These are phyloP conservation scores for Strigops habroptila DNA, from an alignment of 2,113 vertebrate species.

Conservation along the genomic window DNA sequence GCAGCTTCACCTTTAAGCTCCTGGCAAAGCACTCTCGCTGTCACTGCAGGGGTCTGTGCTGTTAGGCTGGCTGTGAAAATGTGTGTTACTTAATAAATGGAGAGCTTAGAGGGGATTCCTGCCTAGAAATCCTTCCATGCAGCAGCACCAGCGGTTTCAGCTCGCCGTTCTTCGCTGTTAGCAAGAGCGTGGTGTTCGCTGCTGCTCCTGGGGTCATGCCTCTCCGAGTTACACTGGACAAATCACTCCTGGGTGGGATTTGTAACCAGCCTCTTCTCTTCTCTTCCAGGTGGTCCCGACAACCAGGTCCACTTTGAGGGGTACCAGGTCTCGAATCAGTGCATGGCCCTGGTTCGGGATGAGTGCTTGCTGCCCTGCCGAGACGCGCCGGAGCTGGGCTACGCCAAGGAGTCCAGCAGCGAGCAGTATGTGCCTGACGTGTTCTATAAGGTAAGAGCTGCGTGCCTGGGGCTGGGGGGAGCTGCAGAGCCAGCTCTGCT, in stretches of 20 bases:
- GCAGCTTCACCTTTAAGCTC: not conserved
- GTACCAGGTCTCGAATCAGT: slow-evolving; percentile 98
- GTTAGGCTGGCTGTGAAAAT: not conserved
- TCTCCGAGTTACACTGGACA: not conserved
- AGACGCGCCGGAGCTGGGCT: slow-evolving; percentile 92
- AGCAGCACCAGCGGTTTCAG: not conserved
- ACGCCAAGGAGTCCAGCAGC: slow-evolving; percentile 93
- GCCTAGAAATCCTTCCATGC: not conserved
- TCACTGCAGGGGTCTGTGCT: not conserved
- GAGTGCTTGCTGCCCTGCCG: slow-evolving; percentile 95
- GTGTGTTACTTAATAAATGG: not conserved
- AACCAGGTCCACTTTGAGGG: slow-evolving; percentile 99
- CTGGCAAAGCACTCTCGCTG: not conserved
- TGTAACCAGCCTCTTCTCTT: not conserved
- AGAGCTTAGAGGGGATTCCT: not conserved
- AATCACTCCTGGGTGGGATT: accelerated
- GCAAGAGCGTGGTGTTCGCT: accelerated
- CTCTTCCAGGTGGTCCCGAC: slow-evolving; percentile 88
- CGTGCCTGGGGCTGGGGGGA: not conserved
- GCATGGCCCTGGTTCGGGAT: slow-evolving; percentile 96
- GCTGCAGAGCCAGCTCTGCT: not conserved
- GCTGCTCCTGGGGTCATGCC: accelerated
- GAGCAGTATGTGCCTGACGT: slow-evolving; percentile 98
- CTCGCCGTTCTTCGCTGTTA: accelerated
- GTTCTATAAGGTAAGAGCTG: slow-evolving; percentile 89